Evolutionary conservation across 2,113 vertebrate species (phyloP).

Genomic region (Corydoras maculifer): DNA sequence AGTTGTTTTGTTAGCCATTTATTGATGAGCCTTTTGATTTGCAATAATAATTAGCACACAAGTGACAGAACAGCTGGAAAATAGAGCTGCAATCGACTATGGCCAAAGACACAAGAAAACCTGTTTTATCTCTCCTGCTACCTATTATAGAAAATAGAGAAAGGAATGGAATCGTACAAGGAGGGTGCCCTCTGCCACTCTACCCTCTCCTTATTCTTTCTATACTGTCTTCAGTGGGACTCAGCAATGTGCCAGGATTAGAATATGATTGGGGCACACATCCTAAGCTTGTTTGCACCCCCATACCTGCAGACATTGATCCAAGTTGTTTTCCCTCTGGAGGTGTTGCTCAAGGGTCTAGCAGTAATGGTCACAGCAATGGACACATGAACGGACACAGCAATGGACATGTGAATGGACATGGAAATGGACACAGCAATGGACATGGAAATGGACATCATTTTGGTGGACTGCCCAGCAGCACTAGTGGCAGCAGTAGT

Average conservation of each 20-base stretch:
- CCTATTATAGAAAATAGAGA: slow-evolving; percentile 28
- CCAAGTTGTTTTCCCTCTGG: slow-evolving; percentile 63
- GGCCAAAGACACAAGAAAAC: slow-evolving; percentile 51
- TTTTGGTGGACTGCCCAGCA: slow-evolving; percentile 30
- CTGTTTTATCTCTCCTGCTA: slow-evolving; percentile 36
- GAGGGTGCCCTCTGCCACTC: slow-evolving; percentile 31
- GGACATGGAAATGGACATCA: slow-evolving; percentile 40
- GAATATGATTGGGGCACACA: slow-evolving; percentile 60
- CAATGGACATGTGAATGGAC: slow-evolving; percentile 30
- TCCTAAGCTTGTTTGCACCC: slow-evolving; percentile 73
- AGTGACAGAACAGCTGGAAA: slow-evolving; percentile 14
- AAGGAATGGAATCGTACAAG: slow-evolving; percentile 26
- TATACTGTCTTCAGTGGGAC: slow-evolving; percentile 49
- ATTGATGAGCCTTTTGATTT: slow-evolving; percentile 28
- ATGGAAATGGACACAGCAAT: slow-evolving; percentile 30
- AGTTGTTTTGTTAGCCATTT: slow-evolving; percentile 34
- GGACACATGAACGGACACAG: slow-evolving; percentile 36
- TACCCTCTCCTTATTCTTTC: slow-evolving; percentile 49
- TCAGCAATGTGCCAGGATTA: slow-evolving; percentile 47
- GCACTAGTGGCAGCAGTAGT: slow-evolving; percentile 31
- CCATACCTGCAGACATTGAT: slow-evolving; percentile 69
- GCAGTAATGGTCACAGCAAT: slow-evolving; percentile 47
- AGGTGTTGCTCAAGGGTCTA: slow-evolving; percentile 29
- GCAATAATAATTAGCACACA: slow-evolving; percentile 19
- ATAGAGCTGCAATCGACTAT: slow-evolving; percentile 45